Evolutionary conservation across 1,140 invertebrate genomes (phyloP).

Genomic region (Telenomus remus): DNA sequence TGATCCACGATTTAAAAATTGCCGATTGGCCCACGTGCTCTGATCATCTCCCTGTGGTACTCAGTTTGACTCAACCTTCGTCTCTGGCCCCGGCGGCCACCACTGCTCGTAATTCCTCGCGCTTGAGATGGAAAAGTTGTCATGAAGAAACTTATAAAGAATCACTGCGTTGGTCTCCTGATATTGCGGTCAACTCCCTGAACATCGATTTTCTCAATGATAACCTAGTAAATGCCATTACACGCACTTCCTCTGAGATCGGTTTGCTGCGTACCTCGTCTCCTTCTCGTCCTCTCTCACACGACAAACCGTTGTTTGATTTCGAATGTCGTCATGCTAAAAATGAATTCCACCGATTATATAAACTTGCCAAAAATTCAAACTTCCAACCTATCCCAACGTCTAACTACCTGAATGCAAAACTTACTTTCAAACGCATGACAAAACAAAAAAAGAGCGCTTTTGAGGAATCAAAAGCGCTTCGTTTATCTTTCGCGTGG

Average conservation of each 20-base stretch:
- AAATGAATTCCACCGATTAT: not conserved
- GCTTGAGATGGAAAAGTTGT: not conserved
- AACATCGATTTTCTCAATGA: not conserved
- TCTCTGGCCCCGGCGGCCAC: not conserved
- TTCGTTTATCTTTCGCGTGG: not conserved
- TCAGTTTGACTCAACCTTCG: not conserved
- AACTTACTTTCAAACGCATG: not conserved
- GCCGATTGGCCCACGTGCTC: not conserved
- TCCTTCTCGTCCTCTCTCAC: not conserved
- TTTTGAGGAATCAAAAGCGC: not conserved
- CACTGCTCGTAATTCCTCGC: not conserved
- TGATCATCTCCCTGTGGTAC: slow-evolving; percentile 1
- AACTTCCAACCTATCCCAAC: not conserved
- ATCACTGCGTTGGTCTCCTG: not conserved
- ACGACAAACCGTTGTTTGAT: not conserved
- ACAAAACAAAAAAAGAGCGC: not conserved
- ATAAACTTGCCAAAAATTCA: not conserved
- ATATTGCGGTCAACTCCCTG: not conserved
- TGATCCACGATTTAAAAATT: not conserved
- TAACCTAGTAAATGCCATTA: not conserved
- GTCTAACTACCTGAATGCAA: not conserved
- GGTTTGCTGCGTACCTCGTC: not conserved
- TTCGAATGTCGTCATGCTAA: not conserved
- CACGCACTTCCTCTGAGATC: not conserved
- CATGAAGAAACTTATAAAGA: not conserved